Percentiles rank a stretch among this genome's conserved stretches.
Evolutionary conservation across 2,888 invertebrate genomes (phyloP).

Genomic region (Hololepta plana): DNA sequence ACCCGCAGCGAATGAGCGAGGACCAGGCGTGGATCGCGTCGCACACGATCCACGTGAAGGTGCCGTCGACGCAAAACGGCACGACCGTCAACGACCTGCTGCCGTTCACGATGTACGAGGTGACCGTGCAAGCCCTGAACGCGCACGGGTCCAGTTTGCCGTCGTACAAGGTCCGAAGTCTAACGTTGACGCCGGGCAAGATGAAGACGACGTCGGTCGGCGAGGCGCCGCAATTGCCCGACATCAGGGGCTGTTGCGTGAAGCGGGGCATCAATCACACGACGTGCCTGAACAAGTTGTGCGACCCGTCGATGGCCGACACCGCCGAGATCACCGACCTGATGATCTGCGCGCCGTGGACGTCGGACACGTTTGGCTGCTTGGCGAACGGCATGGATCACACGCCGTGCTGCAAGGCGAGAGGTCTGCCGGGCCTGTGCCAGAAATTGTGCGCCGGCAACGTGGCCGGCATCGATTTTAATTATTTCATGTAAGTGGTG

Average conservation of each 20-base stretch:
- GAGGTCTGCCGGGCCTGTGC: constrained; percentile 59
- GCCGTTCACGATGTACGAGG: constrained; percentile 71
- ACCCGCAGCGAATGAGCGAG: constrained; percentile 12
- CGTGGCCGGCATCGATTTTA: constrained; percentile 58
- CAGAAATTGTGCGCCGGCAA: constrained; percentile 64
- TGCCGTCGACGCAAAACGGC: constrained; percentile 38
- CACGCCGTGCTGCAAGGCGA: constrained; percentile 56
- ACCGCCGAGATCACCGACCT: constrained; percentile 50
- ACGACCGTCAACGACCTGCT: constrained; percentile 42
- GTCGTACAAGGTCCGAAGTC: constrained; percentile 47
- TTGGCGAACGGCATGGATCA: constrained; percentile 67
- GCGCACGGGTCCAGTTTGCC: constrained; percentile 61
- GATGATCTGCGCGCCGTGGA: constrained; percentile 83
- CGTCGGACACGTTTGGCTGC: constrained; percentile 61
- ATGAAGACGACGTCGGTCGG: constrained; percentile 36
- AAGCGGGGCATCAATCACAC: constrained; percentile 53
- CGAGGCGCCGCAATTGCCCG: constrained; percentile 51
- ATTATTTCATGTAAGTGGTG: constrained; percentile 57
- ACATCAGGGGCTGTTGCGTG: constrained; percentile 51
- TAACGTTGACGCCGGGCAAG: constrained; percentile 50
- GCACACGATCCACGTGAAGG: constrained; percentile 31
- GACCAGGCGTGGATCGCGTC: background rate
- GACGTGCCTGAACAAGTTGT: constrained; percentile 59
- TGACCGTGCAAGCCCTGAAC: constrained; percentile 54
- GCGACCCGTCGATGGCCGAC: constrained; percentile 45